These are phyloP conservation scores for Rallus limicola DNA, from an alignment of 2,113 vertebrate genomes.

Conservation along the genomic window DNA sequence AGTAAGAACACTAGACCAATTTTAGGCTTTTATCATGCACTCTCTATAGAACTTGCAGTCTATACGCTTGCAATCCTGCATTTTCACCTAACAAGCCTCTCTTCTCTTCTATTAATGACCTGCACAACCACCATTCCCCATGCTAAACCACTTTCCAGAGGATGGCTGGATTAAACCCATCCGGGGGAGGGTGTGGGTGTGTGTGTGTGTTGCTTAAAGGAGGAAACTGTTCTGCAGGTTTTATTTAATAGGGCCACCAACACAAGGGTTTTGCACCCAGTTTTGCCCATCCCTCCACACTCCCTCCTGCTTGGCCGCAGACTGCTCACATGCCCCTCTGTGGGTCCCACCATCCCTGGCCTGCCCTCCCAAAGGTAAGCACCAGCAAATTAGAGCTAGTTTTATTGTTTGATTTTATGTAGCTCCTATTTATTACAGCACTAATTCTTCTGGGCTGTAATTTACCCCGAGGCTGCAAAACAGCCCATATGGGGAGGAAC, in stretches of 20 bases:
- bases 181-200: neutral
- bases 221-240: neutral
- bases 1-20: neutral
- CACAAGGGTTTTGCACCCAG: neutral
- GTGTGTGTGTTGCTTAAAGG: neutral
- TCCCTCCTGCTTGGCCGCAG: neutral
- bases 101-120: neutral
- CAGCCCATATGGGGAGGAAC: neutral
- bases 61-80: accelerated
- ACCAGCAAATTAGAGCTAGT: neutral
- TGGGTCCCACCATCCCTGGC: neutral
- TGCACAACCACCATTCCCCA: neutral
- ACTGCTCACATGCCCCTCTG: accelerated
- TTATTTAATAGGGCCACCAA: neutral
- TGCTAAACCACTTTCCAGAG: neutral
- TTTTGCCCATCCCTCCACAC: neutral
- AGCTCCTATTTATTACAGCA: neutral
- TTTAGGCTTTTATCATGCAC: neutral
- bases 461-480: neutral
- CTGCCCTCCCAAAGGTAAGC: neutral
- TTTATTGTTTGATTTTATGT: neutral
- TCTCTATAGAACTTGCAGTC: neutral
- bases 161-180: neutral
- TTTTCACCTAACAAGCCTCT: neutral
- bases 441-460: neutral